Base-by-base conservation (phyloP, 2,797 vertebrate species). In the Schizopygopsis pylzovi region DNA sequence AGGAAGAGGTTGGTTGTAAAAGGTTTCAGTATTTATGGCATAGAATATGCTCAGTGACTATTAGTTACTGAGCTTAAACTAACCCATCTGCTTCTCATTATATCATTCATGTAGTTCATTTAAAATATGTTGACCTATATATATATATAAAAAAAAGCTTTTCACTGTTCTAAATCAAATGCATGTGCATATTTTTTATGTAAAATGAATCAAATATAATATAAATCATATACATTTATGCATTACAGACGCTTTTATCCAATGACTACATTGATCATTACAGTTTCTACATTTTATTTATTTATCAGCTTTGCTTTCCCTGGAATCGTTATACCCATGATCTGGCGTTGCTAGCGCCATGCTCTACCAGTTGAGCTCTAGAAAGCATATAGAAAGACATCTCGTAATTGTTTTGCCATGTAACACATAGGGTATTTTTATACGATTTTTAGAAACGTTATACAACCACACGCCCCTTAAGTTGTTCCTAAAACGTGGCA, bases 401-500 rank as follows among this genome's bases (percentile, higher is more conserved):
- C n/a, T n/a, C n/a, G n/a, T n/a, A n/a, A 28, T 33, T 28, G 63
- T 33, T 65, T 65, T 65, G 28, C 61, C 15, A 43, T 25, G 13
- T 61, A n/a, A n/a, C n/a, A n/a, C n/a, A n/a, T n/a, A n/a, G n/a
- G n/a, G n/a, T n/a, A n/a, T n/a, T n/a, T n/a, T n/a, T n/a, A n/a
- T 59, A 65, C 7, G 37, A 25, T 43, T 59, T 78, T 61, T 59
- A 78, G 76, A 59, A 78, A 59, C 25, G 12, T 15, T 65, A 65
- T 33, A 33, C 3, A n/a, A 5, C 39, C 33, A 15, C 67, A 56
- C 33, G 3, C 33, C 37, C 15, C 4, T 72, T 37, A 15, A 18
- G 41, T 12, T 65, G 76, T 89, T 87, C 76, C 83, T 88, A 82
- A 90, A 79, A 95, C 94, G 95, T 95, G 95, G 94, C 94, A 95